Percentiles rank a stretch among this genome's conserved stretches.
Conservation (phyloP, 2,888 invertebrate species). For the Tineola bisselliella region DNA sequence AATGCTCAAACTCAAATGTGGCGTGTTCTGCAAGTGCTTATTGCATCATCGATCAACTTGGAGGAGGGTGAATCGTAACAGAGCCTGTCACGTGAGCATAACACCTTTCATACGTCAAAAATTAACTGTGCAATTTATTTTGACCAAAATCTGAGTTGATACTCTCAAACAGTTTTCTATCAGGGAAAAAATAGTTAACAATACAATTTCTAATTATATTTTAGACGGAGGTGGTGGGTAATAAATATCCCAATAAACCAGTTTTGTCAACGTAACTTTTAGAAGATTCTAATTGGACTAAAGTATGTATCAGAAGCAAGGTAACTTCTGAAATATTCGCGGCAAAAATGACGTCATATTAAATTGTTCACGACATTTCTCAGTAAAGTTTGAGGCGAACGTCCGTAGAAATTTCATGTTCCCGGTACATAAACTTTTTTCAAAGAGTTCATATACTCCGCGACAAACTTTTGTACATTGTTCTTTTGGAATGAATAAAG, state of each 20-base stretch:
- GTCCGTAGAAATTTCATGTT: conserved; percentile 10
- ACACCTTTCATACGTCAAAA: neutral
- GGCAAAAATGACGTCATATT: neutral
- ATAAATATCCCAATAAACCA: too few species aligned
- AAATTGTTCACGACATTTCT: conserved; percentile 2
- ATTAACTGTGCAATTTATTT: neutral
- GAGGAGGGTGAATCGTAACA: neutral
- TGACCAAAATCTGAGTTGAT: neutral
- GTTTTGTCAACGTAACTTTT: too few species aligned
- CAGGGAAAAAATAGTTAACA: too few species aligned
- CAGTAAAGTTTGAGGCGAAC: conserved; percentile 3
- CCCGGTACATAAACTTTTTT: conserved; percentile 2
- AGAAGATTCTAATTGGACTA: too few species aligned
- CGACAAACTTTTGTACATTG: conserved; percentile 6
- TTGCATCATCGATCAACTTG: neutral
- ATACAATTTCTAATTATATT: too few species aligned
- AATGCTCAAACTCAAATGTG: neutral
- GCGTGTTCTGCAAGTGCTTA: neutral
- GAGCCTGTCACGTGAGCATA: neutral
- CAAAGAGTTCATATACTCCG: conserved; percentile 11
- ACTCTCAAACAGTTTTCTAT: too few species aligned
- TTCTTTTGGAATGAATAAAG: conserved; percentile 6
- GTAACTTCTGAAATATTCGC: neutral
- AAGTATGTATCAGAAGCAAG: neutral
- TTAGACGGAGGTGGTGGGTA: too few species aligned